These are phyloP conservation scores for Drosophila sp. DNA, from an alignment of 1,140 invertebrate genomes.

Conservation along the genomic window DNA sequence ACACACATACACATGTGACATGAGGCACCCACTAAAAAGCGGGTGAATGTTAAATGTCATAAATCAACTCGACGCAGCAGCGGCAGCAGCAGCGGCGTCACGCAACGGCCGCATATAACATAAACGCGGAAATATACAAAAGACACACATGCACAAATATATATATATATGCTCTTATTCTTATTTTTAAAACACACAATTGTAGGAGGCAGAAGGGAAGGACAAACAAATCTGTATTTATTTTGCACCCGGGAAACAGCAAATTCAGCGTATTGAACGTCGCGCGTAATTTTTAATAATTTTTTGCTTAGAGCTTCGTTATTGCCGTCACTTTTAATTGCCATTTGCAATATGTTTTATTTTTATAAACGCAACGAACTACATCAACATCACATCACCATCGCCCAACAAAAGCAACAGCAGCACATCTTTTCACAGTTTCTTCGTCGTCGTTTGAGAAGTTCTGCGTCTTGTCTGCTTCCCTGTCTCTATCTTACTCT, in stretches of 20 bases:
- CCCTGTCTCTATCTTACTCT: neutral
- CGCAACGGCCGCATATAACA: slow-evolving; percentile 59
- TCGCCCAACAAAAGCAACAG: slow-evolving; percentile 22
- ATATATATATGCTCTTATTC: slow-evolving; percentile 39
- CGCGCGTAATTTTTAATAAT: slow-evolving; percentile 45
- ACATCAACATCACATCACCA: slow-evolving; percentile 35
- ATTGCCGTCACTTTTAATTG: slow-evolving; percentile 36
- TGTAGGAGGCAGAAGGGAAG: neutral
- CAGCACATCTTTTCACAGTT: slow-evolving; percentile 48
- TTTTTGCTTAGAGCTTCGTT: slow-evolving; percentile 25
- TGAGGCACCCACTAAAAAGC: slow-evolving; percentile 49
- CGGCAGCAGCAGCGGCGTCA: slow-evolving; percentile 43
- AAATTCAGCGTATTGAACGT: slow-evolving; percentile 8
- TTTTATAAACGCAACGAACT: slow-evolving; percentile 41
- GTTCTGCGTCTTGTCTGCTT: slow-evolving; percentile 40
- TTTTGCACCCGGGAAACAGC: slow-evolving; percentile 29
- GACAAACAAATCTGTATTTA: slow-evolving; percentile 42
- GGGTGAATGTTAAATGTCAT: slow-evolving; percentile 69
- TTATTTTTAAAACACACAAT: slow-evolving; percentile 50
- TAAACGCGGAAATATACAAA: slow-evolving; percentile 48
- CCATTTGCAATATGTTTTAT: slow-evolving; percentile 55
- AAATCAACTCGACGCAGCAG: slow-evolving; percentile 55
- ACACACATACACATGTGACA: slow-evolving; percentile 20
- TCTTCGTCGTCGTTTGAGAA: slow-evolving; percentile 25
- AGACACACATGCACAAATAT: slow-evolving; percentile 8